phyloP scores from a whole-genome alignment of 2,888 invertebrate genomes.

The Oxyteleia sp. region DNA sequence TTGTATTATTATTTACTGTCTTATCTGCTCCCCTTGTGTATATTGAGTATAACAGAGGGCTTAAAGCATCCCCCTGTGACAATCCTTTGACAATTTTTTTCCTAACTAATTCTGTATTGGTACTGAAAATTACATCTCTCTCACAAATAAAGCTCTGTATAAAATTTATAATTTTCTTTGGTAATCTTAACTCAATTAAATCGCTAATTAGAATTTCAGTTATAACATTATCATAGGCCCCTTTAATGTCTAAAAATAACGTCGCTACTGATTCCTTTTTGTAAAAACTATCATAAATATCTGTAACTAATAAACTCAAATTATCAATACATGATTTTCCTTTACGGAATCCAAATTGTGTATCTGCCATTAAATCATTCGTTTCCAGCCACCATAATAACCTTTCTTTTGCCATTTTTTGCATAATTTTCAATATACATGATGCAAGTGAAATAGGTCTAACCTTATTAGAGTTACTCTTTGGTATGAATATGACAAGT shows the following conservation, averaged over 20 bases:
- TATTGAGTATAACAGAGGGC: constrained; percentile 42
- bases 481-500: constrained; percentile 29
- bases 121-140: constrained; percentile 15
- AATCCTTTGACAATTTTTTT: constrained; percentile 25
- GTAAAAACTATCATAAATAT: constrained; percentile 38
- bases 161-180: constrained; percentile 35
- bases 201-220: constrained; percentile 52
- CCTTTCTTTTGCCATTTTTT: constrained; percentile 42
- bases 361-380: background rate
- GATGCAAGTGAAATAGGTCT: constrained; percentile 32
- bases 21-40: constrained; percentile 23
- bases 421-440: constrained; percentile 36
- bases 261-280: constrained; percentile 33
- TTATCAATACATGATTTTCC: constrained; percentile 49
- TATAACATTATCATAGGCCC: constrained; percentile 60
- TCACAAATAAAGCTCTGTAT: constrained; percentile 31
- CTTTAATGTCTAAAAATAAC: constrained; percentile 46
- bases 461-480: constrained; percentile 14
- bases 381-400: constrained; percentile 41
- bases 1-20: background rate
- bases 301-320: constrained; percentile 6
- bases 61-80: constrained; percentile 47
- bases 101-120: background rate
- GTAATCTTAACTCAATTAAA: constrained; percentile 23
- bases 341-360: constrained; percentile 58